Percentiles rank a stretch among this genome's conserved stretches.
Conservation (phyloP, 2,113 vertebrate species). For the Sorex fumeus region DNA sequence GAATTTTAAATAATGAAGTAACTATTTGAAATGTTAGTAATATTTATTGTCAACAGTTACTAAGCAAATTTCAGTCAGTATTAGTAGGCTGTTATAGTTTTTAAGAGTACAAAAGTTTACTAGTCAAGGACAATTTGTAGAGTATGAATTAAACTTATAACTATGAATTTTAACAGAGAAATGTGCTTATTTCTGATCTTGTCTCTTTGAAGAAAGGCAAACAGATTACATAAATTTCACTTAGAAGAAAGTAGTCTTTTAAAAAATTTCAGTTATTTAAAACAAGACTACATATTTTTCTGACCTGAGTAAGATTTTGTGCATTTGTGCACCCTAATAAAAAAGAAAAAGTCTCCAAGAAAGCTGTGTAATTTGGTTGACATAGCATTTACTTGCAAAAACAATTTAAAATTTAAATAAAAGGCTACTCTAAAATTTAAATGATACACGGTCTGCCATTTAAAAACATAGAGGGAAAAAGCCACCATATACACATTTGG, state of each 20-base stretch:
- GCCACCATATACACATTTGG: conserved; percentile 69
- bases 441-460: conserved; percentile 44
- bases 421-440: conserved; percentile 60
- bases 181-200: conserved; percentile 70
- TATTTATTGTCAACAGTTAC: conserved; percentile 85
- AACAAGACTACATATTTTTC: conserved; percentile 64
- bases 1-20: conserved; percentile 83
- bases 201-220: conserved; percentile 68
- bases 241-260: conserved; percentile 49
- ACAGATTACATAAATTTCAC: conserved; percentile 10
- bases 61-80: conserved; percentile 83
- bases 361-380: conserved; percentile 72
- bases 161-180: conserved; percentile 84
- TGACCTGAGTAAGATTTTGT: conserved; percentile 51
- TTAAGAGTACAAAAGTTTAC: conserved; percentile 82
- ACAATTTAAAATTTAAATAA: conserved; percentile 62
- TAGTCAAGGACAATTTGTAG: conserved; percentile 67
- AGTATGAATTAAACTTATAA: conserved; percentile 79
- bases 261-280: conserved; percentile 73
- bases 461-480: conserved; percentile 7
- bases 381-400: conserved; percentile 54
- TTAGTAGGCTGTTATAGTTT: conserved; percentile 68
- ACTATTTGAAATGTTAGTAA: conserved; percentile 86
- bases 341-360: conserved; percentile 38
- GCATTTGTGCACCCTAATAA: background rate